Evolutionary conservation across 2,888 invertebrate species (phyloP).

Genomic region (Chaetogeoica ovagalla): DNA sequence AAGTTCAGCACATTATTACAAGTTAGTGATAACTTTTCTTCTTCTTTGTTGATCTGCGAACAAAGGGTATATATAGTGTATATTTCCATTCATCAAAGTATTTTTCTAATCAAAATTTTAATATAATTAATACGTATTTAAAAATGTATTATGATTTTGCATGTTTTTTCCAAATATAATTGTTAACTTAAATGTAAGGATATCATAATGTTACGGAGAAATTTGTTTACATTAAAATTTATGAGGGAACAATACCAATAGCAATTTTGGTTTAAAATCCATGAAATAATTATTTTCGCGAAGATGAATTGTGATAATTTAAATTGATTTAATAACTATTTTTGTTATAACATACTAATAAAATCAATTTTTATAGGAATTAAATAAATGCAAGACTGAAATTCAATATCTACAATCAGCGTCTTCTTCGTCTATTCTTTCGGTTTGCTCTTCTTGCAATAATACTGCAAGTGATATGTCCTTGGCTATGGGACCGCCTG

Average conservation of each 20-base stretch:
- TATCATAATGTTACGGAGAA: too few species aligned
- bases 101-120: not conserved
- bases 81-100: not conserved
- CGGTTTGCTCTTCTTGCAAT: slow-evolving; percentile 43
- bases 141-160: not conserved
- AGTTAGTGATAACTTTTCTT: slow-evolving; percentile 61
- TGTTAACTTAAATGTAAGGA: too few species aligned
- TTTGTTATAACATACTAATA: not conserved
- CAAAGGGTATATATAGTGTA: not conserved
- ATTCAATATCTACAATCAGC: slow-evolving; percentile 89
- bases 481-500: slow-evolving; percentile 25
- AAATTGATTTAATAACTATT: not conserved
- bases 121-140: not conserved
- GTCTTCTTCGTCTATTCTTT: slow-evolving; percentile 68
- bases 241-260: too few species aligned
- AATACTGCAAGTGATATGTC: slow-evolving; percentile 41
- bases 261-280: too few species aligned
- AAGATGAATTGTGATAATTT: too few species aligned
- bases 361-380: slow-evolving; percentile 65
- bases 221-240: too few species aligned
- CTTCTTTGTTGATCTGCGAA: not conserved
- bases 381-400: slow-evolving; percentile 90
- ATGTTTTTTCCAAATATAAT: too few species aligned
- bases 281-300: too few species aligned
- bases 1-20: slow-evolving; percentile 85